These are phyloP conservation scores for Isaurus tuberculatus DNA, from an alignment of 92 coral and sea anemone species.

Conservation along the genomic window DNA sequence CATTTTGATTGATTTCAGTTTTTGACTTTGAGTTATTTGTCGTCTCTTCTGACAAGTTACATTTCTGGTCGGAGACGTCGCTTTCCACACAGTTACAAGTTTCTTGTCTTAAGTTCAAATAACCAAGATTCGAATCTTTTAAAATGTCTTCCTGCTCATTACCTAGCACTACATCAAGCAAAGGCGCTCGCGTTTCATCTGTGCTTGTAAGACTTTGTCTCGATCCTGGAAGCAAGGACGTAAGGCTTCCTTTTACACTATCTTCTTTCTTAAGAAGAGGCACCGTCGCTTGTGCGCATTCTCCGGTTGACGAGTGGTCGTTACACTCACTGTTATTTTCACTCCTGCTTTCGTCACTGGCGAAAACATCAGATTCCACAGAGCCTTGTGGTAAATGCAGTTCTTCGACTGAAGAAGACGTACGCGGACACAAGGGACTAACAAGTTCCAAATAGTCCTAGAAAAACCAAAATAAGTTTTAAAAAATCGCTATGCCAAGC, in stretches of 20 bases:
- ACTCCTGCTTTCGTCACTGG: constrained; percentile 72
- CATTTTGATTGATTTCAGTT: background rate
- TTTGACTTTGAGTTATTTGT: background rate
- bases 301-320: constrained; percentile 57
- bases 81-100: background rate
- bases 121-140: background rate
- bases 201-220: constrained; percentile 19
- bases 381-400: constrained; percentile 40
- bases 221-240: constrained; percentile 23
- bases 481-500: background rate
- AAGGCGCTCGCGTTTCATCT: constrained; percentile 12
- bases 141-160: constrained; percentile 12
- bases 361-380: constrained; percentile 71
- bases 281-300: background rate
- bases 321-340: constrained; percentile 61
- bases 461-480: background rate
- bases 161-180: constrained; percentile 21
- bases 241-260: constrained; percentile 17
- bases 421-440: constrained; percentile 89
- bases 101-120: constrained; percentile 22
- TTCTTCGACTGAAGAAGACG: constrained; percentile 74
- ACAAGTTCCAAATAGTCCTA: constrained; percentile 95
- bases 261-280: background rate
- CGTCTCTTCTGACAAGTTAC: background rate
- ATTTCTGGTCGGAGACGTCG: background rate